Base-by-base conservation (phyloP, 1,140 invertebrate genomes). In the Conopomorpha cramerella region DNA sequence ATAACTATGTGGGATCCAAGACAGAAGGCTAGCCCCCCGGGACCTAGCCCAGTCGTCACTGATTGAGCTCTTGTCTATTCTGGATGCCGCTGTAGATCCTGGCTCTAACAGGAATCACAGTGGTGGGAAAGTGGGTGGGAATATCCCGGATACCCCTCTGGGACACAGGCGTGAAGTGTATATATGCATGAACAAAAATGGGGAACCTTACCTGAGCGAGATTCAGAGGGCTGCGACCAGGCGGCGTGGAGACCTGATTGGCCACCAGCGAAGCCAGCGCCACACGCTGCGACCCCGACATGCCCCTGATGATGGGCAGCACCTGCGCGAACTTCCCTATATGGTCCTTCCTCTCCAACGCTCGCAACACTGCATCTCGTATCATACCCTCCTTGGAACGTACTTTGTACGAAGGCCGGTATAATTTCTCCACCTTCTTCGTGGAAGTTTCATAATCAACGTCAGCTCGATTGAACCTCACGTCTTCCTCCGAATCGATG, bases 301-400 rank as follows among this genome's bases (percentile, higher is more conserved):
- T 79, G 3, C 76, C 78, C 31, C 84, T 78, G 25, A 86, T 62
- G 28, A 85, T 85, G n/a, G 85, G 84, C 49, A 86, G 61, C 6
- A 85, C 79, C 54, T 84, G 77, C 4, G 73, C 73, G 34, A 83
- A 81, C 46, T 80, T 81, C 23, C 62, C 63, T 34, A 68, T 68
- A 8, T 78, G 66, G 12, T 79, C 78, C 26, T 73, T 77, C 34
- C 62, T 63, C 41, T 80, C 68, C 55, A 81, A 41, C 0, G 79
- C 71, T 18, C 55, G 51, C 2, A 77, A 38, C 14, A 82, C 70
- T 10, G 77, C 67, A 46, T 77, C 67, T 40, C 59, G 66, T 8
- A 81, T 48, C 38, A 79, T 77, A 2, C 60, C 70, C 34, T 84
- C 81, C 41, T 72, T 79, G 35, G 77, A 72, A 15, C 60, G 63